Conservation (phyloP, 2,113 vertebrate species). For the Callorhinus ursinus region DNA sequence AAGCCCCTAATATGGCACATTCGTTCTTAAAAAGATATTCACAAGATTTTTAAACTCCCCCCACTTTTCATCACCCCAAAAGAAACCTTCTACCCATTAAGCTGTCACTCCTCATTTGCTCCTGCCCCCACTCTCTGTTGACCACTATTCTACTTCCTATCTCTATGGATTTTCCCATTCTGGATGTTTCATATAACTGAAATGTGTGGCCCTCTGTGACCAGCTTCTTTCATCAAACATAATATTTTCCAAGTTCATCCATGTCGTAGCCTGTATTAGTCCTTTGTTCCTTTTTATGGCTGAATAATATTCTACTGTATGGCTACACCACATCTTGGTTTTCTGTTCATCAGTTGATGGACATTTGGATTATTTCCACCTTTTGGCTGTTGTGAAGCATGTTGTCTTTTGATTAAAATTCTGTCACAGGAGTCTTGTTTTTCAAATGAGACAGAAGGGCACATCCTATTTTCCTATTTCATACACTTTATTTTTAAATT, state of each 20-base stretch:
- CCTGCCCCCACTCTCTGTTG: neutral
- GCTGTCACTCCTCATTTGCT: too few relatives aligned
- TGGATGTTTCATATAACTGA: neutral
- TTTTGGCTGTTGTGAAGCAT: neutral
- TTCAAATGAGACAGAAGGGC: neutral
- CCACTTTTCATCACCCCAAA: neutral
- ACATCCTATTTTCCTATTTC: neutral
- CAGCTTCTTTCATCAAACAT: neutral
- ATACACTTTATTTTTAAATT: neutral
- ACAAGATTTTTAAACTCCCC: neutral
- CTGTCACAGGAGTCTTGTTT: neutral
- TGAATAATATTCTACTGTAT: neutral
- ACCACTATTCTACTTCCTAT: neutral
- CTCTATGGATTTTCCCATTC: neutral
- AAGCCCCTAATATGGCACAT: neutral
- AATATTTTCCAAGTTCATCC: neutral
- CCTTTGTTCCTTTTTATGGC: neutral
- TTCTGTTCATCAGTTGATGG: neutral
- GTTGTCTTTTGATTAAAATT: constrained; percentile 4
- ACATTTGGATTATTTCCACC: neutral
- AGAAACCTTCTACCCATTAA: neutral
- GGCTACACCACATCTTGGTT: neutral
- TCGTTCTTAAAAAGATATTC: neutral
- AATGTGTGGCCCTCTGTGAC: neutral
- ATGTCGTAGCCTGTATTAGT: neutral